Base-by-base conservation (phyloP, 1,140 invertebrate species). In the Rhopalosiphum maidis region DNA sequence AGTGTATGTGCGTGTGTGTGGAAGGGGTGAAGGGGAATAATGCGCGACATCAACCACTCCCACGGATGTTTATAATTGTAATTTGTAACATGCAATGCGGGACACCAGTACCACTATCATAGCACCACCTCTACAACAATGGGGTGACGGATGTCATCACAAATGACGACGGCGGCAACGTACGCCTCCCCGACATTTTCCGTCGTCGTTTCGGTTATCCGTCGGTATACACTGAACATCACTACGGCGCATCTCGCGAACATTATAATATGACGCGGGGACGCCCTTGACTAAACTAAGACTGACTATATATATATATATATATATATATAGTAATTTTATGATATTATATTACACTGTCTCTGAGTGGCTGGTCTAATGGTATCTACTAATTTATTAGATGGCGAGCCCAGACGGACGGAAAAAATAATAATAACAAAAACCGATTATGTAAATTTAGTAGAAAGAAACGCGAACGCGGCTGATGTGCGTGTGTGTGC, bases 31-130 rank as follows among this genome's bases (percentile, higher is more conserved):
- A 35, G 41, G 35, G 89, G 30, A 83, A 92, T 77, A 92, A 92
- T 92, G 46, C 1, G 90, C 22, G 37, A 43, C 90, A n/a, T 46
- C 43, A 48, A 83, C 88, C 91, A 82, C 91, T 92, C 91, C 91
- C 91, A 83, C 77, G 91, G 83, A 46, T 83, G 48, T 92, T 92
- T 92, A 92, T 83, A 92, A 51, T 35, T 37, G n/a, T 54, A 68
- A 37, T 51, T 35, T 46, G 55, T 77, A 25, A 46, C 15, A 37
- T 25, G 90, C 68, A 30, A 48, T 35, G n/a, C 46, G 60, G 89
- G 43, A 54, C 35, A 68, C 8, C 22, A 55, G 41, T 41, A 41
- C 41, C 41, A 41, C 3, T 2, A 41, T 41, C 41, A 41, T 41
- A 41, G 15, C 85, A n/a, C 41, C 37, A 11, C 37, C 43, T 37